Evolutionary conservation across 2,888 invertebrate species (phyloP).

Genomic region (Lucinisca nassula): DNA sequence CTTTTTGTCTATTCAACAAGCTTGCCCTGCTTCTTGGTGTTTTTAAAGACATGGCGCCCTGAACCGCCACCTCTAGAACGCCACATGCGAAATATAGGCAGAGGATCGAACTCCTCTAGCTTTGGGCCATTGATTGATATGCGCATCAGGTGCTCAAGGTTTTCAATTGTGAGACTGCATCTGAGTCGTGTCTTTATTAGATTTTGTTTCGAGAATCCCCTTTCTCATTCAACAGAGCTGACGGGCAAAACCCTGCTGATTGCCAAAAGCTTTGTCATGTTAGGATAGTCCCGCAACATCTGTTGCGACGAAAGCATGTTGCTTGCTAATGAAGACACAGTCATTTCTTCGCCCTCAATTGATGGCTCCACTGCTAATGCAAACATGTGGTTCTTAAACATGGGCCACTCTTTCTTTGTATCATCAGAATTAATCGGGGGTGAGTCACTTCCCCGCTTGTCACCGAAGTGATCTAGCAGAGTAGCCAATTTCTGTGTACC

Average conservation of each 20-base stretch:
- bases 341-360: background rate
- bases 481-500: conserved; percentile 9
- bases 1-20: too few species aligned
- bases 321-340: conserved; percentile 22
- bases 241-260: conserved; percentile 33
- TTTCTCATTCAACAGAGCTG: conserved; percentile 37
- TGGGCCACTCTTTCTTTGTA: conserved; percentile 28
- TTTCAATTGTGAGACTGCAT: background rate
- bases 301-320: conserved; percentile 21
- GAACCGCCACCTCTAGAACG: too few species aligned
- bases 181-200: conserved; percentile 38
- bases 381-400: conserved; percentile 49
- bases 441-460: conserved; percentile 31
- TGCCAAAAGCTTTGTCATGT: conserved; percentile 29
- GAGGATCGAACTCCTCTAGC: conserved; percentile 20
- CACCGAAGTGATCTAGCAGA: conserved; percentile 24
- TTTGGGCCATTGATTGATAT: conserved; percentile 31
- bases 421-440: conserved; percentile 22
- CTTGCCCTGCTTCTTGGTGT: too few species aligned
- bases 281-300: background rate
- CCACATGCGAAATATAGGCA: background rate
- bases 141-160: conserved; percentile 26
- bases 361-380: background rate
- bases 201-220: conserved; percentile 42
- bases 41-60: too few species aligned